These are phyloP conservation scores for Lagopus leucura DNA, from an alignment of 2,113 vertebrate genomes.

Conservation along the genomic window DNA sequence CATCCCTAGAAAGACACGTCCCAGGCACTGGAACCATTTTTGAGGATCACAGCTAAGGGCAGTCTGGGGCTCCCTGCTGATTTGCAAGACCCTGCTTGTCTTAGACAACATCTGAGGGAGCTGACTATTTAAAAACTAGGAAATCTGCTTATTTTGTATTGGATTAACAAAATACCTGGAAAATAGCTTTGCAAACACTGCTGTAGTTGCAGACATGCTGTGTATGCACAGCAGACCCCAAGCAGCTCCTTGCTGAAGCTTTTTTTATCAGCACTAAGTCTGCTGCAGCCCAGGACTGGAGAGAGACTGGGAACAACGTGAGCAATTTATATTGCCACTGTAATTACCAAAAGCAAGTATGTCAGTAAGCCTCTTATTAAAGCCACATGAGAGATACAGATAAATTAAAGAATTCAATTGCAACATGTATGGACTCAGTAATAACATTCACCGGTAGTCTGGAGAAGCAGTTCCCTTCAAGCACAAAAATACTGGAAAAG, in stretches of 20 bases:
- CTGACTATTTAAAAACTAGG: neutral
- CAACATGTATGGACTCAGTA: accelerated
- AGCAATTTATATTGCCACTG: neutral
- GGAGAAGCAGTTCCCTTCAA: neutral
- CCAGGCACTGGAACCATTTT: neutral
- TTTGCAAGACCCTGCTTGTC: neutral
- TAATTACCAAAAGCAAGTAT: neutral
- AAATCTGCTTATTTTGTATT: neutral
- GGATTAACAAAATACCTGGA: neutral
- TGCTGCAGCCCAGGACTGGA: neutral
- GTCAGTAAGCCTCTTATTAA: neutral
- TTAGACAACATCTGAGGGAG: neutral
- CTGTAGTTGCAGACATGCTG: neutral
- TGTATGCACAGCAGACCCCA: neutral
- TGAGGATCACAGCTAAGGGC: neutral
- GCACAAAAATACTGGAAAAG: neutral
- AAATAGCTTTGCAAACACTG: neutral
- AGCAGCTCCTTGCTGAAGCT: neutral
- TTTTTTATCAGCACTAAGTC: neutral
- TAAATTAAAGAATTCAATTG: neutral
- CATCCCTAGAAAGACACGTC: neutral
- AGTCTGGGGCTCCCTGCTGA: neutral
- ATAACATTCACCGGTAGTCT: neutral
- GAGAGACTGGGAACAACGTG: neutral
- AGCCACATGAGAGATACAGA: neutral